Conservation (phyloP, 2,888 invertebrate species). For the Erebia palarica region DNA sequence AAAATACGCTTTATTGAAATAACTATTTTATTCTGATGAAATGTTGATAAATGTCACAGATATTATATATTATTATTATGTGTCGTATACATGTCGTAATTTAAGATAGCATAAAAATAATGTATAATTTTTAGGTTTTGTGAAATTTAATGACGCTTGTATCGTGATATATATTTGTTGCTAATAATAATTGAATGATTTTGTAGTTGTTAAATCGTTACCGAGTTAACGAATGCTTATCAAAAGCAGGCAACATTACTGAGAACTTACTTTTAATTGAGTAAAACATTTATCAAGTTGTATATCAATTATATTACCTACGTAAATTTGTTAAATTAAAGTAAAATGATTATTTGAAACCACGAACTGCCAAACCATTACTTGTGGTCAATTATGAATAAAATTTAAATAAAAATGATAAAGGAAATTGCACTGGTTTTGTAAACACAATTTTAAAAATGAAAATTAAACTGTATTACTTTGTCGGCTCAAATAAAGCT, state of each 20-base stretch:
- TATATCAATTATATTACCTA: background rate
- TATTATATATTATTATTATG: conserved; percentile 12
- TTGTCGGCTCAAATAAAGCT: no score
- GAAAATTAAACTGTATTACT: background rate
- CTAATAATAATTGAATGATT: conserved; percentile 25
- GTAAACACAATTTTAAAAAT: conserved; percentile 28
- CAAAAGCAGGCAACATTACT: background rate
- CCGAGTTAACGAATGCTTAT: conserved; percentile 5
- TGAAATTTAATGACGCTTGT: conserved; percentile 46
- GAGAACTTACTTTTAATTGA: background rate
- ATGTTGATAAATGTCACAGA: conserved; percentile 23
- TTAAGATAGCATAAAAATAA: conserved; percentile 26
- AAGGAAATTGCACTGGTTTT: conserved; percentile 35
- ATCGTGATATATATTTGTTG: conserved; percentile 41
- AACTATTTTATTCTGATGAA: conserved; percentile 24
- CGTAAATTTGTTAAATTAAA: conserved; percentile 8
- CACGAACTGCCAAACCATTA: conserved; percentile 46
- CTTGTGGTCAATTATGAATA: conserved; percentile 45
- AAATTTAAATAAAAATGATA: conserved; percentile 14
- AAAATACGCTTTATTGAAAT: conserved; percentile 38
- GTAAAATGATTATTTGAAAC: conserved; percentile 19
- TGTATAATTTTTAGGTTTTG: conserved; percentile 41
- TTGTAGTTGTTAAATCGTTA: conserved; percentile 19
- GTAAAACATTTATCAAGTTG: background rate
- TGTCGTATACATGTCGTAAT: conserved; percentile 32